Base-by-base conservation (phyloP, 2,113 vertebrate species). In the Crocuta crocuta region DNA sequence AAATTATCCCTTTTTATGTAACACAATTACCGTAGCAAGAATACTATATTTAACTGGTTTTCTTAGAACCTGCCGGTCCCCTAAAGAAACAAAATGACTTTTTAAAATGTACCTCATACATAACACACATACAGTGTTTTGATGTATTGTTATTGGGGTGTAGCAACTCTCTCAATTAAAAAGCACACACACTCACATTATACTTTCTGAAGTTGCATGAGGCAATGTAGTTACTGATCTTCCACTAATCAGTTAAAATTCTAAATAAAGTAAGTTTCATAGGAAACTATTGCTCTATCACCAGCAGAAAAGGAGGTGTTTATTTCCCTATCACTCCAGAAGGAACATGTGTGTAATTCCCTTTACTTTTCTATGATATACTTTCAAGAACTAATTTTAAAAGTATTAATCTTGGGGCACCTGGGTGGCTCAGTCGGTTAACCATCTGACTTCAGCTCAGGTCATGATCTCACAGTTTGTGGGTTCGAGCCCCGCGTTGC, bases 1-100 rank as follows among this genome's bases (percentile, higher is more conserved):
- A 98, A 99, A 99, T 98, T 98, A 98, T 98, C 97, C 80, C 50
- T 98, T 95, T 98, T 98, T 98, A 98, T 98, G 90, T 61, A 96
- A 92, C 73, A 86, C 74, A 98, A 98, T 98, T 98, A 98, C 92
- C n/a, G 3, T 11, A 0, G 92, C 83, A 98, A 98, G 86, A 97
- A 97, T 74, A 82, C 94, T 98, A 83, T 71, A 97, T 98, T 98
- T 98, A 98, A 97, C 12, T 53, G 3, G 74, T 96, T 97, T 98
- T 96, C 84, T 97, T 93, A 97, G 73, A 98, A 95, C 97, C 90
- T 97, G 21, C 55, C 73, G 91, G 82, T 97, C 98, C 84, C 83
- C 74, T 87, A 79, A 78, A 95, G 28, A 83, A 89, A 74, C 10
- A 58, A 91, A 94, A 73, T 68, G 23, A 5, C 8, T 28, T 86